phyloP scores from a whole-genome alignment of 2,888 invertebrate species.

The Dione vanillae region DNA sequence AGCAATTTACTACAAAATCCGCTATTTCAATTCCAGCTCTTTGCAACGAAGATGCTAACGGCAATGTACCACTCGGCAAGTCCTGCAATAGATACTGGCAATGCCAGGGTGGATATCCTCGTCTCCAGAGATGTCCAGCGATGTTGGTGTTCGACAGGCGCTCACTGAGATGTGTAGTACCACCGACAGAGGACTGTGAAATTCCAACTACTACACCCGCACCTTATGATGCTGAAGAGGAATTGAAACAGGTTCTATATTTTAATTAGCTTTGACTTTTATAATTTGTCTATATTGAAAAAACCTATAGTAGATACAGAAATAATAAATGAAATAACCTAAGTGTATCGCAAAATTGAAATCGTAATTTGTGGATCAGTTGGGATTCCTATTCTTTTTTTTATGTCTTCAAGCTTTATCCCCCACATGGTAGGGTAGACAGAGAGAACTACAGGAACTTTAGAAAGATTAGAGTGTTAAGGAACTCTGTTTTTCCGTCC shows the following conservation, averaged over 20 bases:
- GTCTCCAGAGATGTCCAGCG: slow-evolving; percentile 94
- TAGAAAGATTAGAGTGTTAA: no score
- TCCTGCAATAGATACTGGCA: slow-evolving; percentile 98
- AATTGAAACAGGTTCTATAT: slow-evolving; percentile 63
- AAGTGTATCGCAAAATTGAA: no score
- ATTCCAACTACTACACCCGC: slow-evolving; percentile 90
- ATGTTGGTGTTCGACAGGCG: slow-evolving; percentile 95
- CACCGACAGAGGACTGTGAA: slow-evolving; percentile 95
- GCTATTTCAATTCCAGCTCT: slow-evolving; percentile 86
- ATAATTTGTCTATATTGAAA: neutral
- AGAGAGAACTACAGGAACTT: no score
- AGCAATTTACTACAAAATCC: slow-evolving; percentile 5
- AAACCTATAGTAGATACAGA: no score
- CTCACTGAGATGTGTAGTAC: slow-evolving; percentile 93
- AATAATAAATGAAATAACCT: no score
- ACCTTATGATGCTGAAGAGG: slow-evolving; percentile 83
- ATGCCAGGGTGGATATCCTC: slow-evolving; percentile 96
- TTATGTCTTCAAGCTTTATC: no score
- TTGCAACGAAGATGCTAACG: slow-evolving; percentile 95
- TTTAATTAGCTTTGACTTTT: neutral
- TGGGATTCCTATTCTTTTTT: no score
- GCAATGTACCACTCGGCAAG: slow-evolving; percentile 95
- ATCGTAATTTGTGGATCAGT: no score
- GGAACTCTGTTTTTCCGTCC: no score
- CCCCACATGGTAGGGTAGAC: no score